Evolutionary conservation across 2,888 invertebrate genomes (phyloP).

Genomic region (Morinoia aosen): DNA sequence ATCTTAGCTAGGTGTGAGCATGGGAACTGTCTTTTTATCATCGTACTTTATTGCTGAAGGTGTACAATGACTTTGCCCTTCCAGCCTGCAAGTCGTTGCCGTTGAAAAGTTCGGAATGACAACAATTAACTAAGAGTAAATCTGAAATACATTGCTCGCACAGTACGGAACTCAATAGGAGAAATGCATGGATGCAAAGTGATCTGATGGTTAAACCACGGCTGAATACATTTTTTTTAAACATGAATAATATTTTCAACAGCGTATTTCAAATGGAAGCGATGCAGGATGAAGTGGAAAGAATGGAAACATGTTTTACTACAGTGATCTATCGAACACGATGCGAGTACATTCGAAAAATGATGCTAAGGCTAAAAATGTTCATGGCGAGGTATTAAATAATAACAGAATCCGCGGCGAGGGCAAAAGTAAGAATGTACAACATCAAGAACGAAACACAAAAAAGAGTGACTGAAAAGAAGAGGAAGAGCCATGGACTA

Average conservation of each 20-base stretch:
- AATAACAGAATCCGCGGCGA: not conserved
- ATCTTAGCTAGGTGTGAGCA: not conserved
- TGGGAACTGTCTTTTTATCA: not conserved
- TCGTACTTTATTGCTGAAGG: not conserved
- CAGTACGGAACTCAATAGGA: not conserved
- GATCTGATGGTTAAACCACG: not conserved
- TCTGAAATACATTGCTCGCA: not conserved
- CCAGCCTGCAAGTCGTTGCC: not conserved
- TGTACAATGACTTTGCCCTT: not conserved
- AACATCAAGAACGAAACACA: not conserved
- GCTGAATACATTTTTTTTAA: not conserved
- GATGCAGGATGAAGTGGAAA: not conserved
- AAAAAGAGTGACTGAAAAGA: not conserved
- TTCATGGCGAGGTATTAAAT: not conserved
- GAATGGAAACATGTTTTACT: not conserved
- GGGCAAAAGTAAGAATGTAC: not conserved
- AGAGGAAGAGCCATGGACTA: not conserved
- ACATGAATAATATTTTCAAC: not conserved
- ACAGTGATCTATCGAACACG: not conserved
- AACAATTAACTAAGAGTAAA: not conserved
- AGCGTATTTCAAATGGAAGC: not conserved
- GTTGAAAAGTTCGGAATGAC: not conserved
- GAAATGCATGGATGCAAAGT: not conserved
- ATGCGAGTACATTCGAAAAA: not conserved
- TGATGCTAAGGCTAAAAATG: not conserved